Base-by-base conservation (phyloP, 2,113 vertebrate genomes). In the Cryptotis parvus region DNA sequence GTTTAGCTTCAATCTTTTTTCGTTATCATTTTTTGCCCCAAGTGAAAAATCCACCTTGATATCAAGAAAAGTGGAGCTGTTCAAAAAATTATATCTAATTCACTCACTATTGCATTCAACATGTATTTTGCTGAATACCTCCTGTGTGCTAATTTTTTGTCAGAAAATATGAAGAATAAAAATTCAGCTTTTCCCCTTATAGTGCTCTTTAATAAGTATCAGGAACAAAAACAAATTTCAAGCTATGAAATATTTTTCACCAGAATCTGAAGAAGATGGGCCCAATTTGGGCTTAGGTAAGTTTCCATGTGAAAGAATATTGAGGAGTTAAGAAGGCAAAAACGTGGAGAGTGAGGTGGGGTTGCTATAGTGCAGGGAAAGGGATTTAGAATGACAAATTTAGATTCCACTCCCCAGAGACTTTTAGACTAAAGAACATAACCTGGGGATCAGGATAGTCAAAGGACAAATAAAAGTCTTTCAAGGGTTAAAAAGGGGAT, bases 1-100 rank as follows among this genome's bases (percentile, higher is more conserved):
- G 22, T 6, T 81, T 85, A 80, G 79, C 2, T 2, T 79, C 35
- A 22, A 68, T 15, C 83, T 92, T 15, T 14, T 75, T 63, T 69
- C 20, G 10, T 52, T 33, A 7, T 4, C 24, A 37, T 66, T 31
- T 63, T 16, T 43, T 83, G 0, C 9, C 41, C 29, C 74, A 76
- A 84, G 31, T 68, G 11, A 1, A 37, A 79, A 52, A 39, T 33
- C 11, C 11, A 80, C 20, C 15, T 37, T 80, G 33, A 79, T 63
- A 80, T 55, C 29, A 90, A 81, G 20, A 7, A 65, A 91, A 77
- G 26, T 9, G 27, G 14, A 8, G 81, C 0, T 10, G 76, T 35
- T 75, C 43, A 16, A 80, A 85, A 94, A 85, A 31, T 45, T 77
- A 66, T 76, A 52, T 27, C 49, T 69, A 7, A 91, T 91, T 88